Percentiles rank a stretch among this genome's conserved stretches.
Conservation (phyloP, 92 coral and sea anemone genomes). For the Phymanthus crucifer region DNA sequence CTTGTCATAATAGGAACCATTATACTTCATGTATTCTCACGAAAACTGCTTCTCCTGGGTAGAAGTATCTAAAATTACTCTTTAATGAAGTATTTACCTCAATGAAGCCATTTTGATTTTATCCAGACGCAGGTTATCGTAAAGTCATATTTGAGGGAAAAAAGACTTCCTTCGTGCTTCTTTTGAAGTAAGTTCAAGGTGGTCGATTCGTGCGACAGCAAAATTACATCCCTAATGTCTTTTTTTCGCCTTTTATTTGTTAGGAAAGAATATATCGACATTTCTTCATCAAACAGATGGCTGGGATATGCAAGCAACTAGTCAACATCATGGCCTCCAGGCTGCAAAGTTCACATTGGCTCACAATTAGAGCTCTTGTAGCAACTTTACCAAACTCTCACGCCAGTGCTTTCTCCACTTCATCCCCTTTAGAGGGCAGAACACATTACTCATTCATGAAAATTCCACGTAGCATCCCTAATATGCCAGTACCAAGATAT, state of each 20-base stretch:
- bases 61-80: not conserved
- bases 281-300: constrained; percentile 12
- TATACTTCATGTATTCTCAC: constrained; percentile 5
- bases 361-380: constrained; percentile 1
- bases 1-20: not conserved
- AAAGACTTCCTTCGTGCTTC: not conserved
- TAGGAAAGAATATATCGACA: not conserved
- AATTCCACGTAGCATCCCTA: constrained; percentile 80
- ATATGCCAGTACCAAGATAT: constrained; percentile 81
- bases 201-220: not conserved
- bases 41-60: not conserved
- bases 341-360: not conserved
- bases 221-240: not conserved
- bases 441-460: constrained; percentile 82
- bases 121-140: too few relatives aligned
- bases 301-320: constrained; percentile 34
- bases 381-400: constrained; percentile 40
- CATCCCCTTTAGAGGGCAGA: constrained; percentile 66
- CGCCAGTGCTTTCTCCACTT: constrained; percentile 61
- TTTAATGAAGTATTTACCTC: constrained; percentile 12
- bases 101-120: constrained; percentile 8
- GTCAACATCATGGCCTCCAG: not conserved
- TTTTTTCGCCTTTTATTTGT: not conserved
- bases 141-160: not conserved
- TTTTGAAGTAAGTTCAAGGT: constrained; percentile 1